Evolutionary conservation across 53 echinoderm and acorn worm species (phyloP), one percentile per base, ranked within the genome.

Genomic region (Glandiceps talaboti): DNA sequence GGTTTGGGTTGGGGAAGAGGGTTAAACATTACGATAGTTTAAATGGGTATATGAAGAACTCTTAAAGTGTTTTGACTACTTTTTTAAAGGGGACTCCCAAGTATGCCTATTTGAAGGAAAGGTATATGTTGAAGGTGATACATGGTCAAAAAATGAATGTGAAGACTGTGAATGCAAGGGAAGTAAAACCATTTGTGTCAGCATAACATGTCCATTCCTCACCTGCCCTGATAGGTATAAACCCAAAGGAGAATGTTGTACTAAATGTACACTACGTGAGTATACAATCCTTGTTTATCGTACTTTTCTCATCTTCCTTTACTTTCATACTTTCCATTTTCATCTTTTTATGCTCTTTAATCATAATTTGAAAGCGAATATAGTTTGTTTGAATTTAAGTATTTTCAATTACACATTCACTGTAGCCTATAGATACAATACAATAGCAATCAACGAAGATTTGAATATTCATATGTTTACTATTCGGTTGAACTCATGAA

Each of bases 231-330:
- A 90, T 76, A 86, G 84, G 6, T 82, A 88, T 30, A 82, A 77
- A 27, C 31, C 83, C 28, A 81, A 82, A 1, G 95, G 92, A n/a
- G 82, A 86, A 72, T 95, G 95, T 86, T 95, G 95, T 75, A 82
- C 73, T 73, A 82, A 78, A 75, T 94, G 94, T 82, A 91, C 94
- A 14, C 84, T 84, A 74, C 85, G 94, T 94, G 83, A 94, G 94
- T 94, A 75, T 32, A 26, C 28, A n/a, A 27, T 82, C 27, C 27
- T 32, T 82, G 28, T 32, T 14, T 31, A 31, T 73, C 32, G 0
- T 72, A 1, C 1, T n/a, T 26, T 33, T 27, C 77, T 45, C 20
- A 12, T 45, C 64, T 45, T 45, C 20, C 20, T n/a, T n/a, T n/a
- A n/a, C n/a, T 45, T 45, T 6, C 20, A 12, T 45, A 12, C 20